Conservation (phyloP, 2,888 invertebrate species). For the Hymenopus coronatus region DNA sequence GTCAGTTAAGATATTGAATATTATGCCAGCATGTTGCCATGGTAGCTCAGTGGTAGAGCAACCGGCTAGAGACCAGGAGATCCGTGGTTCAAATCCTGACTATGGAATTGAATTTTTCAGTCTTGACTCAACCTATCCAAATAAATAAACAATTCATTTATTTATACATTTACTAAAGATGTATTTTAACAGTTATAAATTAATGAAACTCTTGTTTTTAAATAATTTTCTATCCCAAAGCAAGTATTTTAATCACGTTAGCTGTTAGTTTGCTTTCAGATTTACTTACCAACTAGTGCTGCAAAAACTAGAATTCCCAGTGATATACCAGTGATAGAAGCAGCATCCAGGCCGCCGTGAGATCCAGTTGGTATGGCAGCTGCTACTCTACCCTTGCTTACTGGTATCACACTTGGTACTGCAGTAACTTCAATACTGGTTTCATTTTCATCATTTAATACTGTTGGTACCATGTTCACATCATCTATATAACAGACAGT, state of each 20-base stretch:
- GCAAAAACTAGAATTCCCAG: conserved; percentile 64
- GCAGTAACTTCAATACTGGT: conserved; percentile 4
- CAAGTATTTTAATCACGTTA: neutral
- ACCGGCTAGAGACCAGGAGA: too few relatives aligned
- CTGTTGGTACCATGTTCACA: neutral
- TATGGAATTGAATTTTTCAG: too few relatives aligned
- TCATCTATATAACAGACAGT: neutral
- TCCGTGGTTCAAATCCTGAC: too few relatives aligned
- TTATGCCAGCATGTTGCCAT: too few relatives aligned
- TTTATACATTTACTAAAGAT: too few relatives aligned
- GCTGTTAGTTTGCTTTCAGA: neutral
- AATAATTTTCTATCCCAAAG: neutral
- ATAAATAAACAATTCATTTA: too few relatives aligned
- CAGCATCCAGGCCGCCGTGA: conserved; percentile 51
- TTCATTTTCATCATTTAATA: neutral
- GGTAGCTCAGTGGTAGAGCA: too few relatives aligned
- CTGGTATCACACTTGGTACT: conserved; percentile 10
- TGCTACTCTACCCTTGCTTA: conserved; percentile 24
- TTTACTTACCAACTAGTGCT: conserved; percentile 51
- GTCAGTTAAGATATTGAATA: too few relatives aligned
- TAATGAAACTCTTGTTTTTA: neutral
- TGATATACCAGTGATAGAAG: conserved; percentile 66
- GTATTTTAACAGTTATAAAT: neutral
- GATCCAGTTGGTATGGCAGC: neutral
- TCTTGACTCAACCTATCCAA: too few relatives aligned